Conservation (phyloP, 1,140 invertebrate genomes). For the Trichomalopsis sarcophagae region DNA sequence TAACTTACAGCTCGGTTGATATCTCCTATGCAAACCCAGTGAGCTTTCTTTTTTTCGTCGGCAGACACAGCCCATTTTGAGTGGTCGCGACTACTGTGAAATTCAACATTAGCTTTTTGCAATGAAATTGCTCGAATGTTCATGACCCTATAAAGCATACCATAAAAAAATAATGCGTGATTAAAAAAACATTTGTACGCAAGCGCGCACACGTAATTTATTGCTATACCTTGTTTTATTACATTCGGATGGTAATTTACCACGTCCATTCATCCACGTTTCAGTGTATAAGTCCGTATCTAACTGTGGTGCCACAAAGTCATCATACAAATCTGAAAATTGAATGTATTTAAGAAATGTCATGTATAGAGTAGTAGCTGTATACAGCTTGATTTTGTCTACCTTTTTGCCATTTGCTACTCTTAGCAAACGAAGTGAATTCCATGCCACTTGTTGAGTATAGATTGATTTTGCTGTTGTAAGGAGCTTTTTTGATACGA, state of each 20-base stretch:
- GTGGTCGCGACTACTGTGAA: conserved; percentile 88
- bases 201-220: neutral
- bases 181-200: neutral
- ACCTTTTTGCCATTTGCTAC: conserved; percentile 82
- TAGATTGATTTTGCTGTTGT: conserved; percentile 77
- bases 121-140: conserved; percentile 81
- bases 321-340: conserved; percentile 86
- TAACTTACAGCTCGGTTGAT: conserved; percentile 90
- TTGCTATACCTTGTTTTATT: conserved; percentile 65
- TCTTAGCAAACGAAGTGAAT: conserved; percentile 89
- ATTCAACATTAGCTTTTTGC: conserved; percentile 76
- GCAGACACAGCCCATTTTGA: conserved; percentile 92
- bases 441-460: conserved; percentile 76
- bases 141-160: conserved; percentile 76
- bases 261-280: conserved; percentile 91
- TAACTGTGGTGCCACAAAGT: conserved; percentile 85
- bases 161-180: neutral
- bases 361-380: neutral
- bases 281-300: conserved; percentile 85
- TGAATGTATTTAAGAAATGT: conserved; percentile 54
- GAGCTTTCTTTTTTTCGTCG: conserved; percentile 72
- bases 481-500: conserved; percentile 79
- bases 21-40: conserved; percentile 93
- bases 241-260: conserved; percentile 83
- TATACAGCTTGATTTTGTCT: conserved; percentile 66